Evolutionary conservation across 2,888 invertebrate species (phyloP), one percentile per base, ranked within the genome.

Genomic region (Azorinus chamasolen): DNA sequence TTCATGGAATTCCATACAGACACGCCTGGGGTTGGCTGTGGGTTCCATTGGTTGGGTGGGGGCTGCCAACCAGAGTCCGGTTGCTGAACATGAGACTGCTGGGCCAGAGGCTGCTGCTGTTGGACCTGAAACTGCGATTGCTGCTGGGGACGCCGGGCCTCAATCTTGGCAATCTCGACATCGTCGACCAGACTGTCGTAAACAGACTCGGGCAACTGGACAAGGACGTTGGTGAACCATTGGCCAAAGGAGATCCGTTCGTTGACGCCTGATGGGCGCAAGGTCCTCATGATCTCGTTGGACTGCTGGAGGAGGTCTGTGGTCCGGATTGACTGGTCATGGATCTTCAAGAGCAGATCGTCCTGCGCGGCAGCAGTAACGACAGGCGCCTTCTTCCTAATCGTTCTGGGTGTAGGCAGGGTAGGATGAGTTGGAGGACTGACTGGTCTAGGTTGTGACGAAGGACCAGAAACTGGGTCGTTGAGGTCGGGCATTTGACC

Each of bases 1-100:
- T 45, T 45, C 45, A 45, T 45, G 45, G 14, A 45, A 45, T 45
- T 45, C 45, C n/a, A 45, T 45, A 45, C 45, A 45, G 45, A 32
- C 32, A 32, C 32, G 32, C 32, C 32, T 4, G 32, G 32, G 10
- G 32, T 32, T 32, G 10, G 32, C 32, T 32, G 32, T 32, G 32
- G 4, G 32, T 32, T 32, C 32, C 32, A 32, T 32, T 32, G 32
- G 32, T 32, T 32, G 32, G 32, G 5, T 32, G 32, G 32, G 32
- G 32, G 10, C 32, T 32, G 32, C 32, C 32, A 32, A 32, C 32
- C 32, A 32, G 32, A 32, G 32, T 32, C 32, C 32, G 32, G 4
- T 32, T 32, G 32, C 32, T 32, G 32, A 32, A 32, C 32, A 4
- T 32, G 32, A 32, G 32, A 45, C 20, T 45, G n/a, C 20, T 45